A percentile compares a stretch with the other conserved stretches of the same genome.
phyloP scores from a whole-genome alignment of 2,113 vertebrate species.

The Sceloporus undulatus region DNA sequence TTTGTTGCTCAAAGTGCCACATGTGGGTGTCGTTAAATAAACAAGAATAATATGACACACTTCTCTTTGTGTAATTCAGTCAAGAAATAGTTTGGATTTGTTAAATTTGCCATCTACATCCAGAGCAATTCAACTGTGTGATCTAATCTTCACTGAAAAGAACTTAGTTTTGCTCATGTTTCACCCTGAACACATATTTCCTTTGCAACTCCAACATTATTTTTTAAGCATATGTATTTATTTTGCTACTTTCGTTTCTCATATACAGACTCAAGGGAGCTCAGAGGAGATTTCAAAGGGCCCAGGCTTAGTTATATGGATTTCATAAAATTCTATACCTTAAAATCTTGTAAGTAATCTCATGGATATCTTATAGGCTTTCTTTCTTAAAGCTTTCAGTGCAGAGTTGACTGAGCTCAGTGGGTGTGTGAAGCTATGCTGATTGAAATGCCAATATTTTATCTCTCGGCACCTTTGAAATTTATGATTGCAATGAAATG shows the following conservation, averaged over 20 bases:
- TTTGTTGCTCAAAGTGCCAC: not conserved
- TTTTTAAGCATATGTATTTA: slow-evolving; percentile 20
- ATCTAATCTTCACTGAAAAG: not conserved
- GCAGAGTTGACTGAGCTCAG: not conserved
- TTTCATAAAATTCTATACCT: slow-evolving; percentile 54
- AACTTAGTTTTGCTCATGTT: not conserved
- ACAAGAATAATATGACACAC: not conserved
- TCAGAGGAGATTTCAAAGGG: slow-evolving; percentile 59
- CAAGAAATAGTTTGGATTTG: not conserved
- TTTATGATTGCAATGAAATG: slow-evolving; percentile 61
- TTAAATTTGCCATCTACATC: not conserved
- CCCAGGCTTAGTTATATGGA: slow-evolving; percentile 45
- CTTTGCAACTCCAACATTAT: slow-evolving; percentile 3
- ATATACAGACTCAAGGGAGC: slow-evolving; percentile 29
- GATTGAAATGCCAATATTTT: slow-evolving; percentile 62
- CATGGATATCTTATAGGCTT: slow-evolving; percentile 48
- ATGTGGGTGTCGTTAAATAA: not conserved
- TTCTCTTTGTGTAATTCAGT: not conserved
- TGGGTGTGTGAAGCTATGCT: slow-evolving; percentile 18
- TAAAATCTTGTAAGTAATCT: slow-evolving; percentile 52
- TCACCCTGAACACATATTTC: not conserved
- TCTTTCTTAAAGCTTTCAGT: slow-evolving; percentile 57
- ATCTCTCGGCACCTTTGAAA: slow-evolving; percentile 43
- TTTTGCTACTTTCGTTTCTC: slow-evolving; percentile 42
- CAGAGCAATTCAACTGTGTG: not conserved